phyloP scores from a whole-genome alignment of 92 coral and sea anemone species.

The Zoanthus sansibaricus region DNA sequence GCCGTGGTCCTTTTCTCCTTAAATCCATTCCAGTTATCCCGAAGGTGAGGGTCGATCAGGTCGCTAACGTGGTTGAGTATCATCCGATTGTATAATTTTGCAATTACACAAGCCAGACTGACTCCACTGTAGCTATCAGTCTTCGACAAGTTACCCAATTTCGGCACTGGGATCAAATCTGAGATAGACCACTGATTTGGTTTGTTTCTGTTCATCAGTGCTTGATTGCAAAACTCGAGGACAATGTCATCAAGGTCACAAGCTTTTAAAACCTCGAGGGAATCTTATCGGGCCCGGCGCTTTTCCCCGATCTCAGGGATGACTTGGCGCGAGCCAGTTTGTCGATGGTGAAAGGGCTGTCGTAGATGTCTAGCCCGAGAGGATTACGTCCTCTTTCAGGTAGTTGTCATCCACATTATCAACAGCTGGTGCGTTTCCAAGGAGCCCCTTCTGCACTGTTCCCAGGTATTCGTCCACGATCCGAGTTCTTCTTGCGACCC shows the following conservation, averaged over 20 bases:
- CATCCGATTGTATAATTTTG: slow-evolving; percentile 53
- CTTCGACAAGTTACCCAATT: slow-evolving; percentile 47
- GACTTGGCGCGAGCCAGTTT: slow-evolving; percentile 34
- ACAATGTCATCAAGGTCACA: slow-evolving; percentile 49
- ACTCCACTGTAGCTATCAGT: slow-evolving; percentile 56
- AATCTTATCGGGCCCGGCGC: slow-evolving; percentile 52
- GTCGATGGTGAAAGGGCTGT: slow-evolving; percentile 49
- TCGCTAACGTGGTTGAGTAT: slow-evolving; percentile 43
- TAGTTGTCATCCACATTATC: slow-evolving; percentile 37
- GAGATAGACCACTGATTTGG: slow-evolving; percentile 55
- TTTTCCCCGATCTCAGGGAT: slow-evolving; percentile 22
- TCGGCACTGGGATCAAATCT: slow-evolving; percentile 48
- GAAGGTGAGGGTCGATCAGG: slow-evolving; percentile 28
- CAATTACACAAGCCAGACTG: slow-evolving; percentile 26
- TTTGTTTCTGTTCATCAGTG: slow-evolving; percentile 40
- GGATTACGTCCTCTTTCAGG: slow-evolving; percentile 46
- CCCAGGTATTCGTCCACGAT: slow-evolving; percentile 36
- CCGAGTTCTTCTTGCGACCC: slow-evolving; percentile 47
- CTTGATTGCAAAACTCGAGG: slow-evolving; percentile 48
- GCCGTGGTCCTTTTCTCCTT: slow-evolving; percentile 35
- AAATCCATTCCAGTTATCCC: slow-evolving; percentile 57
- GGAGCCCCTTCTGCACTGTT: slow-evolving; percentile 61
- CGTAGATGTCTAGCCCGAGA: neutral
- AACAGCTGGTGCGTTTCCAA: slow-evolving; percentile 56
- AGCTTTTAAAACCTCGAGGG: slow-evolving; percentile 57